Percentiles rank a stretch among this genome's conserved stretches.
Conservation (phyloP, 2,113 vertebrate species). For the Limnothrissa miodon region DNA sequence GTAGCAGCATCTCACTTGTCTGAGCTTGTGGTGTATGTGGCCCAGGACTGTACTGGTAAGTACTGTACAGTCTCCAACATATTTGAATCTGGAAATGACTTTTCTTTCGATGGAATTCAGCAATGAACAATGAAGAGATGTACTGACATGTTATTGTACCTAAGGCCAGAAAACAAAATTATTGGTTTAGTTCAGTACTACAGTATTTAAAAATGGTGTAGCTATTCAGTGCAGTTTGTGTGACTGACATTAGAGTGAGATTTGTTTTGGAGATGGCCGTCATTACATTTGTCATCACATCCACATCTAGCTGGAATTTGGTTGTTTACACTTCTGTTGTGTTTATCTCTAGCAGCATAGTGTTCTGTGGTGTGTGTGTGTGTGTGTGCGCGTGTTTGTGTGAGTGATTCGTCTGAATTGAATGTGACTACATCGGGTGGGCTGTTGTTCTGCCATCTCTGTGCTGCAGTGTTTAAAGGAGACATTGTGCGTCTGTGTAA, state of each 20-base stretch:
- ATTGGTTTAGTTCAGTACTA: not conserved
- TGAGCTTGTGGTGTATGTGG: slow-evolving; percentile 78
- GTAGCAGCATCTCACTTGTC: slow-evolving; percentile 69
- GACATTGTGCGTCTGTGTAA: slow-evolving; percentile 75
- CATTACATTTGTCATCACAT: not conserved
- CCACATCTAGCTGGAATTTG: not conserved
- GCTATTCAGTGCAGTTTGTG: too few relatives aligned
- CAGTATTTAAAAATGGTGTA: not conserved
- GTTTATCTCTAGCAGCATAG: not conserved
- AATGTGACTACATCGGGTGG: not conserved
- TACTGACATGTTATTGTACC: not conserved
- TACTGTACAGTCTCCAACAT: slow-evolving; percentile 9
- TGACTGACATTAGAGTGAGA: too few relatives aligned
- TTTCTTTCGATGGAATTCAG: not conserved
- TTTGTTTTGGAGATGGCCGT: too few relatives aligned
- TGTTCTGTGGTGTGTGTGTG: too few relatives aligned
- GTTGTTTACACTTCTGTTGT: not conserved
- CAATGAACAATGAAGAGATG: not conserved
- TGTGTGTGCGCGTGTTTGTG: too few relatives aligned
- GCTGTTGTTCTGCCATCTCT: too few relatives aligned
- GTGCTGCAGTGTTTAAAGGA: slow-evolving; percentile 78
- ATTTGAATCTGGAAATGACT: not conserved
- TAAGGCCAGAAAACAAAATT: not conserved
- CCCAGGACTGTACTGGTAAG: slow-evolving; percentile 89
- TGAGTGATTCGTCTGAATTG: not conserved